Evolutionary conservation across 2,113 vertebrate genomes (phyloP).

Genomic region (Atrichornis clamosus): DNA sequence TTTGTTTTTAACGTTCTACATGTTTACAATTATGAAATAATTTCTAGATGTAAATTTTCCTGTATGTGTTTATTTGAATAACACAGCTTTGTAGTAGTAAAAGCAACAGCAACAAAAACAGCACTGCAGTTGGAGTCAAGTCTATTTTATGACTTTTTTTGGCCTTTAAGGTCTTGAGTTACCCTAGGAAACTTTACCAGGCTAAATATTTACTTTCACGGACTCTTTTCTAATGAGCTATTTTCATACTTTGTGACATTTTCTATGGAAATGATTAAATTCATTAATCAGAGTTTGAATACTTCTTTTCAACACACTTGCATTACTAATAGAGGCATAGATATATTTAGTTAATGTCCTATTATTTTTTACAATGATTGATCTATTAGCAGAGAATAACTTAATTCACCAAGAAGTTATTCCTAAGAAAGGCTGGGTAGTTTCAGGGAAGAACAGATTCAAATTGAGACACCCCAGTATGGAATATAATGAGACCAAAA

Average conservation of each 20-base stretch:
- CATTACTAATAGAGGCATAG: neutral
- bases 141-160: neutral
- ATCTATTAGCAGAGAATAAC: neutral
- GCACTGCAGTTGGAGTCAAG: neutral
- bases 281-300: conserved; percentile 14
- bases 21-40: neutral
- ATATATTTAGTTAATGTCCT: neutral
- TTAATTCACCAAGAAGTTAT: neutral
- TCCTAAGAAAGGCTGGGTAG: neutral
- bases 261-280: neutral
- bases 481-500: neutral
- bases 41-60: neutral
- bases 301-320: neutral
- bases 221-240: neutral
- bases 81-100: neutral
- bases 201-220: conserved; percentile 40
- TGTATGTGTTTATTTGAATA: neutral
- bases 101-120: neutral
- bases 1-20: neutral
- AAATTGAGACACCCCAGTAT: neutral
- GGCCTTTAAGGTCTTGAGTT: neutral
- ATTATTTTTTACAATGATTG: neutral
- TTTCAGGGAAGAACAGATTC: neutral
- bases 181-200: neutral
- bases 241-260: conserved; percentile 10